A percentile compares a stretch with the other conserved stretches of the same genome.
These are phyloP conservation scores for Ictalurus punctatus DNA, from an alignment of 2,113 vertebrate genomes.

Conservation along the genomic window DNA sequence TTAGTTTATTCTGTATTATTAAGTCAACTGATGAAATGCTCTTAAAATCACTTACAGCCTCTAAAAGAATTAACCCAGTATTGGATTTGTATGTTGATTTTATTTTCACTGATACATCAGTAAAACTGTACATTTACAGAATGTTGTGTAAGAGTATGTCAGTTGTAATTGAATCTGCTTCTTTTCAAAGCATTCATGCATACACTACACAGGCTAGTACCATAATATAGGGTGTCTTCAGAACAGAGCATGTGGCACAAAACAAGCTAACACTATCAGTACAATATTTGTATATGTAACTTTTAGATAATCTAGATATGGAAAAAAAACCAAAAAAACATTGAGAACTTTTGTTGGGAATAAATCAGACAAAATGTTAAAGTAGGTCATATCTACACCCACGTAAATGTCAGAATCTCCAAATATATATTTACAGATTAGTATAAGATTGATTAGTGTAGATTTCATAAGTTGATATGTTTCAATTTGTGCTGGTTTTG, in stretches of 20 bases:
- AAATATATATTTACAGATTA: slow-evolving; percentile 71
- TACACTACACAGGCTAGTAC: background rate
- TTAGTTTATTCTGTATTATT: slow-evolving; percentile 52
- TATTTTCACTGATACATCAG: slow-evolving; percentile 36
- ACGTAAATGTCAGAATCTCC: slow-evolving; percentile 62
- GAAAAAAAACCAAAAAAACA: slow-evolving; percentile 54
- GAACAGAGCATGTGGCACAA: slow-evolving; percentile 29
- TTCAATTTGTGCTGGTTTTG: slow-evolving; percentile 36
- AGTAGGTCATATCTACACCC: slow-evolving; percentile 61
- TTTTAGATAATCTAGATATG: background rate
- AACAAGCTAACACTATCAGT: slow-evolving; percentile 42
- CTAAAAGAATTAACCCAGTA: background rate
- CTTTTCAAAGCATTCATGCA: slow-evolving; percentile 28
- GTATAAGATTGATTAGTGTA: slow-evolving; percentile 18
- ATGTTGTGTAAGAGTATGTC: slow-evolving; percentile 23
- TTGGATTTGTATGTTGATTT: slow-evolving; percentile 61
- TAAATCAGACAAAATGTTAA: slow-evolving; percentile 55
- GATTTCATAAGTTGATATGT: background rate
- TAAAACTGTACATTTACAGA: slow-evolving; percentile 57
- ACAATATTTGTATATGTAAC: slow-evolving; percentile 56
- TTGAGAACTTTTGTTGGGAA: slow-evolving; percentile 40
- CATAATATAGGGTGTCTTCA: background rate
- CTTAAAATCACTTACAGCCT: background rate
- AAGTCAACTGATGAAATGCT: background rate
- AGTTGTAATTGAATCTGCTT: background rate